Conservation (phyloP, 2,797 vertebrate genomes). For the Chrysocyon brachyurus region DNA sequence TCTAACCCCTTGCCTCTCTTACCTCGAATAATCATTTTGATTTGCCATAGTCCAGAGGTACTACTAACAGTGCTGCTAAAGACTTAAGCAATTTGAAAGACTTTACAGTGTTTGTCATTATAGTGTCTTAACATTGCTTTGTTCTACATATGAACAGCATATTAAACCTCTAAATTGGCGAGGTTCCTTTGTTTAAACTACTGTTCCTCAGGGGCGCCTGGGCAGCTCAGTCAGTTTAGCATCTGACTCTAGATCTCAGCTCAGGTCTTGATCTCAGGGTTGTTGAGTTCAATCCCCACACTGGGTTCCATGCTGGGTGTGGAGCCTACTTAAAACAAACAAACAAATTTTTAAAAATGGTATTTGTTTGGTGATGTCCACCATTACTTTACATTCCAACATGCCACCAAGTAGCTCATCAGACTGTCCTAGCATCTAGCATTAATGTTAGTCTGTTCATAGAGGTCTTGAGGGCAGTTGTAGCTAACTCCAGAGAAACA, state of each 20-base stretch:
- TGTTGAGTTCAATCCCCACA: neutral
- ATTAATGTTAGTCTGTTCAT: conserved; percentile 25
- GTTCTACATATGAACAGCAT: neutral
- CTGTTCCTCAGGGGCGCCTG: neutral
- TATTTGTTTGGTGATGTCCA: neutral
- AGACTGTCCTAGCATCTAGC: conserved; percentile 1
- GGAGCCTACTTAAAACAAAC: neutral
- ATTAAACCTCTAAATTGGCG: neutral
- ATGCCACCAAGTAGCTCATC: neutral
- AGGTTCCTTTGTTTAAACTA: neutral
- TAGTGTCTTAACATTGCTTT: neutral
- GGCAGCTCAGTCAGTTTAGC: neutral
- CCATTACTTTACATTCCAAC: neutral
- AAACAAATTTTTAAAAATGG: neutral
- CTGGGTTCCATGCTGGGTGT: neutral
- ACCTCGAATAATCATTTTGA: neutral
- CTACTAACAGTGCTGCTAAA: neutral
- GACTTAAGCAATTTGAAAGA: neutral
- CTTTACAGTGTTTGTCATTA: neutral
- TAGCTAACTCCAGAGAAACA: conserved; percentile 59
- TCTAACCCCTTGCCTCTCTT: neutral
- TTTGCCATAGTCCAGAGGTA: neutral
- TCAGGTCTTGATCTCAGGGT: neutral
- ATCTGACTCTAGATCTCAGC: neutral
- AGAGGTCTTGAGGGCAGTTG: neutral